A percentile compares a stretch with the other conserved stretches of the same genome.
Evolutionary conservation across 2,113 vertebrate species (phyloP).

Genomic region (Tupaia chinensis): DNA sequence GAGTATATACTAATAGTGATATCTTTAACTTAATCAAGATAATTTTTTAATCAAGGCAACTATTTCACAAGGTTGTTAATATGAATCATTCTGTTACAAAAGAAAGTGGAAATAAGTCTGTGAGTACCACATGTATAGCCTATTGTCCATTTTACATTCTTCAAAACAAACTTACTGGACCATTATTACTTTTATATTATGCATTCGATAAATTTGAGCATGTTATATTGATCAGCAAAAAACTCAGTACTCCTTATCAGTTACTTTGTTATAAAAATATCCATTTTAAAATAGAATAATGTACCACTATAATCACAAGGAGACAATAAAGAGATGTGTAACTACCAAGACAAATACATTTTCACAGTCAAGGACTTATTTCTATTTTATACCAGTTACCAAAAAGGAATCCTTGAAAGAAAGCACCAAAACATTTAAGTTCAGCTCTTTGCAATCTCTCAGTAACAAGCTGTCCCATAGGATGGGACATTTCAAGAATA

Average conservation of each 20-base stretch:
- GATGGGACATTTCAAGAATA: slow-evolving; percentile 4
- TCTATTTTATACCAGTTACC: slow-evolving; percentile 4
- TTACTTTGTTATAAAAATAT: slow-evolving; percentile 31
- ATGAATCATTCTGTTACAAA: neutral
- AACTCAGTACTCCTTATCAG: neutral
- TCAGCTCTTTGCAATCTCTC: neutral
- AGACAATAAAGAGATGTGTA: slow-evolving; percentile 21
- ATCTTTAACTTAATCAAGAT: slow-evolving; percentile 7
- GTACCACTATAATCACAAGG: neutral
- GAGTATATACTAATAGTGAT: slow-evolving; percentile 42
- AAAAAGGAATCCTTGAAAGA: slow-evolving; percentile 32
- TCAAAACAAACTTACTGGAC: slow-evolving; percentile 33
- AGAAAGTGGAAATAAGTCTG: slow-evolving; percentile 39
- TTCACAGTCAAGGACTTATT: neutral
- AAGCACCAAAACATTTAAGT: slow-evolving; percentile 5
- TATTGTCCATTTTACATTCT: neutral
- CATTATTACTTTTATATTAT: neutral
- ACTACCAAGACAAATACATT: slow-evolving; percentile 34
- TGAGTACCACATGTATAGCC: neutral
- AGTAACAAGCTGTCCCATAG: slow-evolving; percentile 8
- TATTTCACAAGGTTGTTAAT: neutral
- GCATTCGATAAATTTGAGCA: neutral
- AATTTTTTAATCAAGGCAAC: slow-evolving; percentile 34
- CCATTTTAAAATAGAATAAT: slow-evolving; percentile 45
- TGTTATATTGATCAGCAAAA: slow-evolving; percentile 14